Percentiles rank a stretch among this genome's conserved stretches.
phyloP scores from a whole-genome alignment of 2,113 vertebrate species.

The Eretmochelys imbricata region DNA sequence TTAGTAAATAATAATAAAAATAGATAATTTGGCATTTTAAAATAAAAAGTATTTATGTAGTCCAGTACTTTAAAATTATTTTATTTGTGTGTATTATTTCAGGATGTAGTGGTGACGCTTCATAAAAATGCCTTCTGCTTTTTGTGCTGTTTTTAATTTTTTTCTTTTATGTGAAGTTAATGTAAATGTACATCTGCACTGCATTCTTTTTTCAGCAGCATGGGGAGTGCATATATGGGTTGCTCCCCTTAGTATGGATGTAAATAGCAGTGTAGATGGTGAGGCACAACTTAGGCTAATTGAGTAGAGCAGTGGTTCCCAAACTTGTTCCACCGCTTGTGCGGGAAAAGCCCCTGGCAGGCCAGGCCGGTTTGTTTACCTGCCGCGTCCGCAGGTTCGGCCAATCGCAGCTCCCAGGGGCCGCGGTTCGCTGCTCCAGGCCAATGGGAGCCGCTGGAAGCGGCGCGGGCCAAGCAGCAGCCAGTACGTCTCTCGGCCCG shows the following conservation, averaged over 20 bases:
- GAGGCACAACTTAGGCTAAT: not conserved
- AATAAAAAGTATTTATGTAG: not conserved
- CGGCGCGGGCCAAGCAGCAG: no score
- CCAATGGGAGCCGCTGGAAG: no score
- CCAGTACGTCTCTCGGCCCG: no score
- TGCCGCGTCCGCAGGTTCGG: no score
- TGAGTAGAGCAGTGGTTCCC: not conserved
- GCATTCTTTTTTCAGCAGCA: not conserved
- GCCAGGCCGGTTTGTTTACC: no score
- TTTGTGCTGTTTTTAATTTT: not conserved
- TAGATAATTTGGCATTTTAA: not conserved
- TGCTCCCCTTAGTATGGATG: not conserved
- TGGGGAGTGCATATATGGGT: not conserved
- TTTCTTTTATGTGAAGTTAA: not conserved
- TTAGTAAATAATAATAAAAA: not conserved
- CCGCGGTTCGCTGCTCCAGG: no score
- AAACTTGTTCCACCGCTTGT: no score
- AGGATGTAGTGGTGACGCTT: not conserved
- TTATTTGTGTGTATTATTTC: not conserved
- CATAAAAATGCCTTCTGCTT: not conserved
- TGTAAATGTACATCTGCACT: not conserved
- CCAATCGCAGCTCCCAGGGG: no score
- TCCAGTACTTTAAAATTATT: not conserved
- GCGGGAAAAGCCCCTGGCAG: no score
- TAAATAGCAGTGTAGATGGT: not conserved